phyloP scores from a whole-genome alignment of 2,113 vertebrate genomes.

The Aptenodytes patagonicus region DNA sequence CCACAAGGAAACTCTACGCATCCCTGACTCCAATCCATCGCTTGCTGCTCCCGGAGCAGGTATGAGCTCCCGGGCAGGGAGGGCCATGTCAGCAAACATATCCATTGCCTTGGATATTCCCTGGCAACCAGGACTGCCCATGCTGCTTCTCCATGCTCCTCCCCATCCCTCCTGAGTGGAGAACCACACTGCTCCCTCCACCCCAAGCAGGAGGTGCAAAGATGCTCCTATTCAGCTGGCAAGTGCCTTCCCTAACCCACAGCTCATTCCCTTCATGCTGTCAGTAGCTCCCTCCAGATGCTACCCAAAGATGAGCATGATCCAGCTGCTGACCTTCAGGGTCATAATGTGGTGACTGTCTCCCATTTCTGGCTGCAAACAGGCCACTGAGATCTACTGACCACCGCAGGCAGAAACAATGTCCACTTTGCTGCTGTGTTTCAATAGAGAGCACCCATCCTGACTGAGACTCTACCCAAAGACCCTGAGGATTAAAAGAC shows the following conservation, averaged over 20 bases:
- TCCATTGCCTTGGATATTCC: neutral
- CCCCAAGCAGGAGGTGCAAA: neutral
- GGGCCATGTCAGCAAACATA: neutral
- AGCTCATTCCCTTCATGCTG: neutral
- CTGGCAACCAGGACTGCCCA: neutral
- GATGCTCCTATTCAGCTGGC: neutral
- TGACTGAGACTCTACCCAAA: neutral
- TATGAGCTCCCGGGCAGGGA: neutral
- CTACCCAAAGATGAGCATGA: neutral
- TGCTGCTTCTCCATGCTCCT: neutral
- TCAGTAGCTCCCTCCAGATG: neutral
- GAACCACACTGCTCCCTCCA: neutral
- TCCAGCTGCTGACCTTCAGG: neutral
- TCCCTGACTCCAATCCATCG: neutral
- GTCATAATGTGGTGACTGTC: rapidly evolving
- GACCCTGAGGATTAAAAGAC: neutral
- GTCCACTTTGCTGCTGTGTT: neutral
- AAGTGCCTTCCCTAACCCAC: neutral
- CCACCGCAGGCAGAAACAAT: neutral
- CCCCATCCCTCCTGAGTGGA: neutral
- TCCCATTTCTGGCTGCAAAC: neutral
- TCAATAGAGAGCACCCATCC: neutral
- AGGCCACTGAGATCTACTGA: neutral
- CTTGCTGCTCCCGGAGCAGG: neutral
- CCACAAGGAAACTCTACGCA: neutral